These are phyloP conservation scores for Neoitamus cyanurus DNA, from an alignment of 2,888 invertebrate species.

Conservation along the genomic window DNA sequence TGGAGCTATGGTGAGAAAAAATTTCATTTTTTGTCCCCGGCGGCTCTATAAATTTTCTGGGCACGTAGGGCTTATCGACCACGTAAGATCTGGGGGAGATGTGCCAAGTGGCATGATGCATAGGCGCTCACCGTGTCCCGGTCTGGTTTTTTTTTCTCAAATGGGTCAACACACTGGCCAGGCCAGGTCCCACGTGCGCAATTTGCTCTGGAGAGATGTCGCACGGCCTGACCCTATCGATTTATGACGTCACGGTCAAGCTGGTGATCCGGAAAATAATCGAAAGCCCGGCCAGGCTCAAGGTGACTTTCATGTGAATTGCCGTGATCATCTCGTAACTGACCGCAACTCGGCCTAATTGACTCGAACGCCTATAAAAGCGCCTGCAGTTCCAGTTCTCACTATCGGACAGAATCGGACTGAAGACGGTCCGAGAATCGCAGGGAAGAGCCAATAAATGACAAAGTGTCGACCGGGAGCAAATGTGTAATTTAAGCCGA, in stretches of 20 bases:
- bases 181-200: not conserved
- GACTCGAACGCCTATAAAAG: not conserved
- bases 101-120: slow-evolving; percentile 35
- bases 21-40: not conserved
- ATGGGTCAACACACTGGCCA: slow-evolving; percentile 11
- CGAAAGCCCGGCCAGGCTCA: not conserved
- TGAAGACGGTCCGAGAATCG: not conserved
- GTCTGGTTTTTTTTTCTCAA: not conserved
- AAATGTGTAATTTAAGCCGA: slow-evolving; percentile 42
- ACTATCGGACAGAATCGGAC: not conserved
- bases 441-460: slow-evolving; percentile 21
- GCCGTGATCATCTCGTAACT: not conserved
- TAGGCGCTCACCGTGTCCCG: not conserved
- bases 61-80: slow-evolving; percentile 19
- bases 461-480: slow-evolving; percentile 29
- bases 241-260: not conserved
- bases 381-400: not conserved
- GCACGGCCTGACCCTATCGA: not conserved
- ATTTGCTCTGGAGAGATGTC: not conserved
- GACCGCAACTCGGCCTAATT: not conserved
- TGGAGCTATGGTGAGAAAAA: not conserved
- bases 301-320: not conserved
- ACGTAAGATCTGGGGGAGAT: slow-evolving; percentile 17
- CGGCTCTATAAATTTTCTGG: slow-evolving; percentile 26
- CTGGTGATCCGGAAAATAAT: not conserved